Evolutionary conservation across 35 echinoderm and acorn worm species (phyloP).

Genomic region (Heliocidaris tuberculata): DNA sequence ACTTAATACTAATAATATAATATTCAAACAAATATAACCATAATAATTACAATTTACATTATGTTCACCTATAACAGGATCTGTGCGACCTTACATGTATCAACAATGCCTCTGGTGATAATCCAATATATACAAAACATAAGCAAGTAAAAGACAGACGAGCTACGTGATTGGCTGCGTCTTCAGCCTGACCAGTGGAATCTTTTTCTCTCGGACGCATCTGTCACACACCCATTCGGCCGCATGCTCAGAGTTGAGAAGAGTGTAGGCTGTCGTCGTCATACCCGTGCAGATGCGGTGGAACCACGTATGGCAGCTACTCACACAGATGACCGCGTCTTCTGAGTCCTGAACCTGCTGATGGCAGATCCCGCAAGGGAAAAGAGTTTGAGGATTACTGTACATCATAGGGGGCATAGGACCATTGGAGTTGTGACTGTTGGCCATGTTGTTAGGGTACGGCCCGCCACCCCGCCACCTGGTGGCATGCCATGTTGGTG

Average conservation of each 20-base stretch:
- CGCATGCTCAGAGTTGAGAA: conserved; percentile 75
- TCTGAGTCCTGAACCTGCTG: conserved; percentile 78
- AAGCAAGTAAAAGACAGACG: background rate
- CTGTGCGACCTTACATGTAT: background rate
- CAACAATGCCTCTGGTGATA: conserved; percentile 19
- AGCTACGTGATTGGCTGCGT: conserved; percentile 65
- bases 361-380: conserved; percentile 79
- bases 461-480: conserved; percentile 16
- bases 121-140: conserved; percentile 54
- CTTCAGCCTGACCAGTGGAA: conserved; percentile 71
- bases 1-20: background rate
- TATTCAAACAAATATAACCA: background rate
- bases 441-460: conserved; percentile 55
- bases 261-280: conserved; percentile 72
- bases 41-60: background rate
- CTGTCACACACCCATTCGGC: conserved; percentile 95
- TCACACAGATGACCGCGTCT: conserved; percentile 83
- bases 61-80: background rate
- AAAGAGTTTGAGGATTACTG: conserved; percentile 53
- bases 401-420: conserved; percentile 70
- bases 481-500: conserved; percentile 56
- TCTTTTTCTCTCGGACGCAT: conserved; percentile 84
- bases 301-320: conserved; percentile 86
- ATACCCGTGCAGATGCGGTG: conserved; percentile 84
- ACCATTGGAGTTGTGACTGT: conserved; percentile 56